phyloP scores from a whole-genome alignment of 2,797 vertebrate genomes.

The Gymnothorax javanicus region DNA sequence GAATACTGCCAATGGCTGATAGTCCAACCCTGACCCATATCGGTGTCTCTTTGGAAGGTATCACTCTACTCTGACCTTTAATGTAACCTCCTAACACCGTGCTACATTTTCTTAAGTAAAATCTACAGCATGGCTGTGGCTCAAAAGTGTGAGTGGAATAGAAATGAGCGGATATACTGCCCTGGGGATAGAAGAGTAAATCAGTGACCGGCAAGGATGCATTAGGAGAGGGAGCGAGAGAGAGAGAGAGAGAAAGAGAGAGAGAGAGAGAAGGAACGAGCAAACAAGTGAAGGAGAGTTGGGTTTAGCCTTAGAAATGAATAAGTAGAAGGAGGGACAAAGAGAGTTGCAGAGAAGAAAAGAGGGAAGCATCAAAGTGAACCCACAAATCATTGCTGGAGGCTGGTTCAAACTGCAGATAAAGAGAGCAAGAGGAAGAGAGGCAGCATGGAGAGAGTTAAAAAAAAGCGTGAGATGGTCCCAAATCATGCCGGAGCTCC shows the following conservation, averaged over 20 bases:
- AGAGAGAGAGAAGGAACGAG: not conserved
- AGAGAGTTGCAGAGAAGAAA: constrained; percentile 31
- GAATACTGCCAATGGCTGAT: not conserved
- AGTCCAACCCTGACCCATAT: not conserved
- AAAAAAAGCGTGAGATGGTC: not conserved
- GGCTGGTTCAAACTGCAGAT: constrained; percentile 2
- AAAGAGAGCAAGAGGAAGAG: constrained; percentile 20
- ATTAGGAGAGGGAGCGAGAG: constrained; percentile 18
- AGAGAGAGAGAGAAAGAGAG: constrained; percentile 17
- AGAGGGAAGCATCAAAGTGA: constrained; percentile 5
- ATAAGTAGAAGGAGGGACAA: constrained; percentile 2
- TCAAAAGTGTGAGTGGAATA: constrained; percentile 22
- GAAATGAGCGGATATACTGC: not conserved
- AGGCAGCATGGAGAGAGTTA: not conserved
- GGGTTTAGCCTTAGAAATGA: no score
- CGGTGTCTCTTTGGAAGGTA: not conserved
- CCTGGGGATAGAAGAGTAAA: constrained; percentile 16
- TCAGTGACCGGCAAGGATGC: constrained; percentile 16
- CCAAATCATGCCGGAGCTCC: not conserved
- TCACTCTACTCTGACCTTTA: not conserved
- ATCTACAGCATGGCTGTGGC: not conserved
- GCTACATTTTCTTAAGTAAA: not conserved
- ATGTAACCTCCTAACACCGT: constrained; percentile 3
- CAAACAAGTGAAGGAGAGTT: constrained; percentile 27
- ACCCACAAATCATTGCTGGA: not conserved